These are phyloP conservation scores for Orchestia grillus DNA, from an alignment of 1,140 invertebrate species.

Conservation along the genomic window DNA sequence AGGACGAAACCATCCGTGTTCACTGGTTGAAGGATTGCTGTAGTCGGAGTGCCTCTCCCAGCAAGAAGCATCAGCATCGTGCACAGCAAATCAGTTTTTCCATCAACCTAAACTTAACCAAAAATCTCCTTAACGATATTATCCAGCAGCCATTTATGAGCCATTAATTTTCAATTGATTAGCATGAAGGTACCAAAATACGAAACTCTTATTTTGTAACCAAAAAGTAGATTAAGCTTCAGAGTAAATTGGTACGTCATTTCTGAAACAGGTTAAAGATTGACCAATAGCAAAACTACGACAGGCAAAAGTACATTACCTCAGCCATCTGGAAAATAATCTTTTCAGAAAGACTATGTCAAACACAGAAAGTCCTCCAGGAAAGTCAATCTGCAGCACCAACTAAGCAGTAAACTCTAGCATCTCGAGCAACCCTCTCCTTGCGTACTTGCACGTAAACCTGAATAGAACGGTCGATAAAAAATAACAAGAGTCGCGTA, in stretches of 20 bases:
- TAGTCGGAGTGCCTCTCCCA: neutral
- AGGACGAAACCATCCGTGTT: neutral
- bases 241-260: neutral
- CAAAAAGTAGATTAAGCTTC: neutral
- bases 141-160: neutral
- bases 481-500: neutral
- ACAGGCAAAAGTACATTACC: neutral
- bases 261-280: neutral
- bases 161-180: no score
- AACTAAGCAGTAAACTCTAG: neutral
- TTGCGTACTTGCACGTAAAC: neutral
- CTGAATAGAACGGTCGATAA: neutral
- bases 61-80: neutral
- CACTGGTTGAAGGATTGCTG: neutral
- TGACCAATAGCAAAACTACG: no score
- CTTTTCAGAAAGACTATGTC: neutral
- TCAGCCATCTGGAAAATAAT: neutral
- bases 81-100: neutral
- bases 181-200: neutral
- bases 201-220: neutral
- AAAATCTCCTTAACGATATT: neutral
- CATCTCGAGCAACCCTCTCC: neutral
- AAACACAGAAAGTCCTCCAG: neutral
- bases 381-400: neutral
- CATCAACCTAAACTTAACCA: neutral